Evolutionary conservation across 2,888 invertebrate genomes (phyloP), one percentile per base, ranked within the genome.

Genomic region (Schrankia costaestrigalis): DNA sequence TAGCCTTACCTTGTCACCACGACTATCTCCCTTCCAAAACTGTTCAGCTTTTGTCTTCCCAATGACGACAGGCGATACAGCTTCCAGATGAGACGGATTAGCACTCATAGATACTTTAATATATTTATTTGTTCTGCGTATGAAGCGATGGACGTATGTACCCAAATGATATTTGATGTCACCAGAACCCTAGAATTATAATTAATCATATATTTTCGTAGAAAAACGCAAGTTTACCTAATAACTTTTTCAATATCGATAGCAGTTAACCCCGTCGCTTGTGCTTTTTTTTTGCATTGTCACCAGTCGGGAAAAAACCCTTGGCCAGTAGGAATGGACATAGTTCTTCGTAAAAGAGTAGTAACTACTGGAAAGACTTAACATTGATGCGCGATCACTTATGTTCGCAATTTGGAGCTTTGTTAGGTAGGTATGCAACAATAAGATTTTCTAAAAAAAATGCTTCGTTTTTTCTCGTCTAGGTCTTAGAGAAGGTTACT

Each of bases 51-150:
- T 90, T 3, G 94, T 91, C 76, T 96, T 97, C 32, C 97, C 97
- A 65, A 93, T 92, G 0, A 96, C 95, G 3, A 97, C 92, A 0
- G 97, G 95, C 61, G 95, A 92, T 10, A 94, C 95, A 31, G 95
- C 95, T 81, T 97, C 97, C 79, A 98, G 90, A 74, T 98, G 97
- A 6, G 97, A 97, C n/a, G 97, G 97, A 85, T 98, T 98, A 10
- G 96, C 96, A 41, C 96, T 95, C 58, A 98, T 94, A 14, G 97
- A 94, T 59, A 98, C 89, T 55, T 94, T 94, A 57, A 96, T 92
- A 54, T 85, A 86, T 71, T 92, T 94, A 78, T 94, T 92, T 42
- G 94, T 95, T 26, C 93, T 90, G 13, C 94, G 89, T 59, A 95
- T 89, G 58, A 84, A 85, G 14, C 95, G 91, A 66, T 95, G 95